phyloP scores from a whole-genome alignment of 2,888 invertebrate genomes.

The Latrodectus hesperus region DNA sequence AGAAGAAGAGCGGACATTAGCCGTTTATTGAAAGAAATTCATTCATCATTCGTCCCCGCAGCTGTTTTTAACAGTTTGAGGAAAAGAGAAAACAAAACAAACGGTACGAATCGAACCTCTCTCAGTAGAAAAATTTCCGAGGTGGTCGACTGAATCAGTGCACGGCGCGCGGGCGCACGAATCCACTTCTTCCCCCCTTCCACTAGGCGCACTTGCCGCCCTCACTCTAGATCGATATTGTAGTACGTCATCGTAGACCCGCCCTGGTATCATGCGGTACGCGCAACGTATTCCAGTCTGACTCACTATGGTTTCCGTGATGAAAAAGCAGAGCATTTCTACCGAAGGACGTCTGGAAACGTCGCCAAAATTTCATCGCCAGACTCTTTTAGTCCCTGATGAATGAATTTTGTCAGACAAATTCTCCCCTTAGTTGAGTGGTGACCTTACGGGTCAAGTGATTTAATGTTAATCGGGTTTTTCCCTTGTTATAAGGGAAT shows the following conservation, averaged over 20 bases:
- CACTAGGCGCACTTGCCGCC: conserved; percentile 1
- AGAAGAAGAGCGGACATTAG: no score
- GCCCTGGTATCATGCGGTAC: conserved; percentile 57
- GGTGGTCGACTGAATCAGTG: conserved; percentile 6
- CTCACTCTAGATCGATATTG: conserved; percentile 44
- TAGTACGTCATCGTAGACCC: conserved; percentile 59
- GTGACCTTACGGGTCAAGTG: background rate
- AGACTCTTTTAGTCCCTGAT: conserved; percentile 16
- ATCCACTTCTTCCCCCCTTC: background rate
- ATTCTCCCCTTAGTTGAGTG: background rate
- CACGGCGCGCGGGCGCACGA: conserved; percentile 10
- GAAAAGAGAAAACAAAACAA: background rate
- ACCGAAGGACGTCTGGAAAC: background rate
- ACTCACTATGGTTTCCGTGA: conserved; percentile 63
- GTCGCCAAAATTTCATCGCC: conserved; percentile 38
- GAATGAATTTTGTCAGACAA: conserved; percentile 16
- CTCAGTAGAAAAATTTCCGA: background rate
- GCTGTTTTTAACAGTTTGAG: conserved; percentile 18
- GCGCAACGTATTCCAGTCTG: conserved; percentile 39
- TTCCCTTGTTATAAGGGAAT: background rate
- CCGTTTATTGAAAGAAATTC: background rate
- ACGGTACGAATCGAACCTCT: background rate
- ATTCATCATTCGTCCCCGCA: conserved; percentile 36
- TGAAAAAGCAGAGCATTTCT: background rate
- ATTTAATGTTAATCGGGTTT: background rate